Evolutionary conservation across 2,113 vertebrate species (phyloP), one percentile per base, ranked within the genome.

Genomic region (Atrichornis clamosus): DNA sequence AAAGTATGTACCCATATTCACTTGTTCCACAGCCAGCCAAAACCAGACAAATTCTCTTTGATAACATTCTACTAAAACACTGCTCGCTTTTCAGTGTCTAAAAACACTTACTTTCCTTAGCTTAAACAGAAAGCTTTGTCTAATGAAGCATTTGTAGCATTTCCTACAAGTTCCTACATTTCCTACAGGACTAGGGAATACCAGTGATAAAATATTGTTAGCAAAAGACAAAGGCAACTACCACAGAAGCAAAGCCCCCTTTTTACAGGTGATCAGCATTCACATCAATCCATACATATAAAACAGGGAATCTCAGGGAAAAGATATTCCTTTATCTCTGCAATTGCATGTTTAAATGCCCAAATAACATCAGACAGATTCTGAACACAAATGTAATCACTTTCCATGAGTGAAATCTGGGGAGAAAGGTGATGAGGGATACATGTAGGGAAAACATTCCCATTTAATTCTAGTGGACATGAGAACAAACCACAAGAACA

Each of bases 1-100:
- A 11, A 53, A 16, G 5, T 18, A 62, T 37, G 22, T 9, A 81
- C 39, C 47, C n/a, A 15, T 42, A 69, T 23, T 52, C 0, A 0
- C 62, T 35, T 69, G 18, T 46, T 81, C 39, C 52, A 56, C 6
- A 49, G 63, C 32, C 2, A 28, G 69, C 4, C n/a, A 92, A 32
- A 58, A 50, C 37, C 37, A 7, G 24, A 39, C n/a, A 58, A 47
- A 44, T 53, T 68, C 17, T 73, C 53, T 79, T 79, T 64, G 39
- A 63, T 21, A 79, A 62, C 5, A 15, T 18, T 15, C 55, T 75
- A 63, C 33, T 75, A 56, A n/a, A 88, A 60, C 37, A 75, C 18
- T 75, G 15, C 12, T 2, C 20, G 50, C 12, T 60, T 82, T 77
- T 75, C 8, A 4, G 9, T 49, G 18, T 35, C 82, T 63, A 68